These are phyloP conservation scores for Sebastes steindachneri DNA, from an alignment of 2,797 vertebrate species.

Conservation along the genomic window DNA sequence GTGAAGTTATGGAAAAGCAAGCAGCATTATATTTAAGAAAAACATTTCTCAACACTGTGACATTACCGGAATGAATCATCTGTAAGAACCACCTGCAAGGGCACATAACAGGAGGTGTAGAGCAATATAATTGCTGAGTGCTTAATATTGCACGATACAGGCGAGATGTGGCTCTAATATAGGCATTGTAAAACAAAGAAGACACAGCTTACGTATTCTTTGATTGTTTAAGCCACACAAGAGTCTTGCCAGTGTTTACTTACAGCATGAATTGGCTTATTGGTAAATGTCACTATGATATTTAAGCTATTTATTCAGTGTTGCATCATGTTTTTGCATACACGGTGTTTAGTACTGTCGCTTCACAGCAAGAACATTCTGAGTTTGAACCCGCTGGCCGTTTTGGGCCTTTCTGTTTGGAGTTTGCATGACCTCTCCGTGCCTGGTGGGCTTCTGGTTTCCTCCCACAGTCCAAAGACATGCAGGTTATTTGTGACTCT, in stretches of 20 bases:
- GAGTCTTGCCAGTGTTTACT: neutral
- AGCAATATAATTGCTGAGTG: neutral
- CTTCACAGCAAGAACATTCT: neutral
- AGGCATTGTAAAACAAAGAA: conserved; percentile 4
- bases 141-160: neutral
- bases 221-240: neutral
- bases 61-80: neutral
- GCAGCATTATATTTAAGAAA: neutral
- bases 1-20: neutral
- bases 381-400: too few species aligned
- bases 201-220: neutral
- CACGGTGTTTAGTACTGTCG: neutral
- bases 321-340: neutral
- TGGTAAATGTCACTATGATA: neutral
- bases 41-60: neutral
- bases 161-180: neutral
- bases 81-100: neutral
- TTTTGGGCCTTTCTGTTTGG: neutral
- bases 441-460: neutral
- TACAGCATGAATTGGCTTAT: neutral
- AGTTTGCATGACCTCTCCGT: neutral
- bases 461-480: neutral
- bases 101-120: neutral
- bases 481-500: neutral
- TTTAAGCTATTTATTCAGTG: neutral